Percentiles rank a stretch among this genome's conserved stretches.
phyloP scores from a whole-genome alignment of 2,888 invertebrate genomes.

The Galerucella calmariensis region DNA sequence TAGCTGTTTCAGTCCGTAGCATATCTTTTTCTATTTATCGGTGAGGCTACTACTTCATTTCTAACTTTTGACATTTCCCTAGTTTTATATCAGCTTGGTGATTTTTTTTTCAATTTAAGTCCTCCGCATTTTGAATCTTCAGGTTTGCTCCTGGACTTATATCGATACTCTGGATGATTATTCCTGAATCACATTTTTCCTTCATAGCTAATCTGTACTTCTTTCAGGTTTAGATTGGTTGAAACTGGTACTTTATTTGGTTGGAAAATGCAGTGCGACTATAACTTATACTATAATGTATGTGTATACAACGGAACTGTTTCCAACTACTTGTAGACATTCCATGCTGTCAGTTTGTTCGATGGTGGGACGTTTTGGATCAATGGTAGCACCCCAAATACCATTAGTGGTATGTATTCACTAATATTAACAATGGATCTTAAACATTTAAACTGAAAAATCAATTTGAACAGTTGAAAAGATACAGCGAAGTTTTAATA shows the following conservation, averaged over 20 bases:
- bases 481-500: too few relatives aligned
- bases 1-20: too few relatives aligned
- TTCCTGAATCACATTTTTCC: neutral
- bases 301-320: constrained; percentile 71
- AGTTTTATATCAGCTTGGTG: too few relatives aligned
- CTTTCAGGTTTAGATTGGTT: constrained; percentile 39
- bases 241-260: constrained; percentile 42
- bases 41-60: too few relatives aligned
- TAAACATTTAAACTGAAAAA: neutral
- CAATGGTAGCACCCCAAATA: constrained; percentile 77
- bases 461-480: too few relatives aligned
- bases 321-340: constrained; percentile 75
- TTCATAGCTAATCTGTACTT: neutral
- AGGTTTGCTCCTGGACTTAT: too few relatives aligned
- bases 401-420: constrained; percentile 69
- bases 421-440: too few relatives aligned
- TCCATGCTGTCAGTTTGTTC: constrained; percentile 76
- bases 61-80: too few relatives aligned
- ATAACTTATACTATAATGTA: constrained; percentile 50
- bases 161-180: too few relatives aligned
- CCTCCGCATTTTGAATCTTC: too few relatives aligned
- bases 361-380: constrained; percentile 76
- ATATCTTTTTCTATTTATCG: too few relatives aligned
- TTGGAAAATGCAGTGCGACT: constrained; percentile 51
- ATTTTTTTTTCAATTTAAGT: too few relatives aligned